Percentiles rank a stretch among this genome's conserved stretches.
These are phyloP conservation scores for Lasioglossum villosulum DNA, from an alignment of 2,888 invertebrate genomes.

Conservation along the genomic window DNA sequence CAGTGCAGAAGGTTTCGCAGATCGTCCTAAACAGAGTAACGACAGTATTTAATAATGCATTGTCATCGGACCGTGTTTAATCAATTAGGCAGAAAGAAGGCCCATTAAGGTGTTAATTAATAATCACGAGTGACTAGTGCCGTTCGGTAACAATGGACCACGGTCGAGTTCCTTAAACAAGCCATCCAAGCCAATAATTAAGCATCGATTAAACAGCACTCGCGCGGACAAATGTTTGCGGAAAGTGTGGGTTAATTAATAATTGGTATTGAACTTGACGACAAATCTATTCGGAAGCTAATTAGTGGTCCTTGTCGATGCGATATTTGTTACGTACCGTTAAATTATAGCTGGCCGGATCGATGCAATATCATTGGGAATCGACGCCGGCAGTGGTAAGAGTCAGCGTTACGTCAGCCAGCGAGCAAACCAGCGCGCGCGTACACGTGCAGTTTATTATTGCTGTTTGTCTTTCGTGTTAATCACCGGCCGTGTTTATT, in stretches of 20 bases:
- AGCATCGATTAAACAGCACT: conserved; percentile 24
- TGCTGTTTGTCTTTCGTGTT: conserved; percentile 32
- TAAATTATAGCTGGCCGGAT: not conserved
- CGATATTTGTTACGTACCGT: not conserved
- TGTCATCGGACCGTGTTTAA: not conserved
- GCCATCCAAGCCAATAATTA: conserved; percentile 26
- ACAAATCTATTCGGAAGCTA: conserved; percentile 1
- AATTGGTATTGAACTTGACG: conserved; percentile 18
- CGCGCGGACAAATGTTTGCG: conserved; percentile 34
- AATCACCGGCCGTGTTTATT: conserved; percentile 39
- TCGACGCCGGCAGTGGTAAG: conserved; percentile 37
- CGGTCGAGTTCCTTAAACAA: conserved; percentile 26
- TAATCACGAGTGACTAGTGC: conserved; percentile 2
- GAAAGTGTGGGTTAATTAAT: conserved; percentile 19
- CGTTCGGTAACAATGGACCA: conserved; percentile 19
- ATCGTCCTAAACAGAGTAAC: not conserved
- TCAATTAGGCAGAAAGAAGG: conserved; percentile 1
- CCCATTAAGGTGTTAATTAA: conserved; percentile 5
- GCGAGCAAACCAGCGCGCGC: not conserved
- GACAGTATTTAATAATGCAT: not conserved
- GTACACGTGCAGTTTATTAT: conserved; percentile 23
- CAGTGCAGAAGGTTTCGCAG: not conserved
- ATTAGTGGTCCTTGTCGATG: not conserved
- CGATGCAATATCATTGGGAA: not conserved
- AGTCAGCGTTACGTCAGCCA: conserved; percentile 23